Evolutionary conservation across 2,797 vertebrate species (phyloP).

Genomic region (Bucorvus abyssinicus): DNA sequence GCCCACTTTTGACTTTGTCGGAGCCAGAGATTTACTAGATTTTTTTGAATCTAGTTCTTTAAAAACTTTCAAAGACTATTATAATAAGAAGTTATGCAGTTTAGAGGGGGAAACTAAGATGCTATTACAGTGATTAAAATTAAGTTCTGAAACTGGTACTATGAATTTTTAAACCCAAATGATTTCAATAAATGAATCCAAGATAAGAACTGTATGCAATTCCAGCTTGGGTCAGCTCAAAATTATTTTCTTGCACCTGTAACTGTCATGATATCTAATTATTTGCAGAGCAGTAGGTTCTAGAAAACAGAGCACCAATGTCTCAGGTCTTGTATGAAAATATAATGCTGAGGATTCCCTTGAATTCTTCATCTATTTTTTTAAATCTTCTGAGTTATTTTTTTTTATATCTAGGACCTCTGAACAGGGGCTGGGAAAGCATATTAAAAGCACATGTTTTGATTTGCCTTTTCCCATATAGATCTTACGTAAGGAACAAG

Average conservation of each 20-base stretch:
- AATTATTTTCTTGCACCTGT: background rate
- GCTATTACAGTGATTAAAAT: background rate
- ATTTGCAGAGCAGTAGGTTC: background rate
- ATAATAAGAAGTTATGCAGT: background rate
- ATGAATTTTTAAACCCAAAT: background rate
- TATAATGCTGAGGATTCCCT: background rate
- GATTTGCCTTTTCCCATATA: background rate
- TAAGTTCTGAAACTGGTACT: background rate
- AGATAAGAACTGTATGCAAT: background rate
- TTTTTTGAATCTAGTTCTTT: background rate
- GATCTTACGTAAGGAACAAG: background rate
- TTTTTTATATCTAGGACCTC: background rate
- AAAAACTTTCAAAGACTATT: background rate
- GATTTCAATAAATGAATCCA: background rate
- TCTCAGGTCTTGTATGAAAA: background rate
- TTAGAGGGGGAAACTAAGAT: background rate
- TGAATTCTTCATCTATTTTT: background rate
- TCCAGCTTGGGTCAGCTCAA: background rate
- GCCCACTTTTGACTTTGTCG: background rate
- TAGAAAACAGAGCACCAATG: background rate
- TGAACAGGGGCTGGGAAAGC: background rate
- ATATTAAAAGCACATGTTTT: background rate
- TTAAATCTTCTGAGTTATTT: background rate
- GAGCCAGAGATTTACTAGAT: background rate
- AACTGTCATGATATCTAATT: background rate